Conservation (phyloP, 2,113 vertebrate species). For the Glareola pratincola region DNA sequence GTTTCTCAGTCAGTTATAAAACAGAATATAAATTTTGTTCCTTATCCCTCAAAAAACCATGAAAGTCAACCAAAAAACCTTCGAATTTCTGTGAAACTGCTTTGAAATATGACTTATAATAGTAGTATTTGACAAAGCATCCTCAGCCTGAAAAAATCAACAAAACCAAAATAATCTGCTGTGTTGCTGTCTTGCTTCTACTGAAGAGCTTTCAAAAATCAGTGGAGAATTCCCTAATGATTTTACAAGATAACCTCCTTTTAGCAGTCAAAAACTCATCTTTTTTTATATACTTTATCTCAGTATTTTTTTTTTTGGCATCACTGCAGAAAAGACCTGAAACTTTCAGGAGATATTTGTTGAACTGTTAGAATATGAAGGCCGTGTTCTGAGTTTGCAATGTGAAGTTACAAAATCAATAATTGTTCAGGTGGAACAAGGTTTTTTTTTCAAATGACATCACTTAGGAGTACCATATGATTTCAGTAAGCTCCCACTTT, state of each 20-base stretch:
- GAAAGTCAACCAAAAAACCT: background rate
- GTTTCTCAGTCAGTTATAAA: conserved; percentile 42
- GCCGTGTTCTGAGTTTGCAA: background rate
- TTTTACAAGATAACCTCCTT: background rate
- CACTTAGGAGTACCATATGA: background rate
- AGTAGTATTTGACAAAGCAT: background rate
- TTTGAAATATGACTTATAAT: conserved; percentile 48
- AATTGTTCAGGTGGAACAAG: background rate
- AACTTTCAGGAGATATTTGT: background rate
- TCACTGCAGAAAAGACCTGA: background rate
- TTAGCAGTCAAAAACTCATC: background rate
- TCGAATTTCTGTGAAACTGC: conserved; percentile 11
- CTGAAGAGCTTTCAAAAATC: background rate
- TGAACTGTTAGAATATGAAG: background rate
- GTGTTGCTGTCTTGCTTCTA: background rate
- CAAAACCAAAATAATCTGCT: background rate
- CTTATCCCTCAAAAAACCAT: background rate
- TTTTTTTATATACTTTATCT: background rate
- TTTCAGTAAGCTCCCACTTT: background rate
- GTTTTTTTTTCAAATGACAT: background rate
- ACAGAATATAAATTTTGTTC: background rate
- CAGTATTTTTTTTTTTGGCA: background rate
- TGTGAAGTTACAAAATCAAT: background rate
- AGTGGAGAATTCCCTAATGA: background rate
- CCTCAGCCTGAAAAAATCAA: background rate